Conservation (phyloP, 23 tunicate genomes). For the Halocynthia roretzi region DNA sequence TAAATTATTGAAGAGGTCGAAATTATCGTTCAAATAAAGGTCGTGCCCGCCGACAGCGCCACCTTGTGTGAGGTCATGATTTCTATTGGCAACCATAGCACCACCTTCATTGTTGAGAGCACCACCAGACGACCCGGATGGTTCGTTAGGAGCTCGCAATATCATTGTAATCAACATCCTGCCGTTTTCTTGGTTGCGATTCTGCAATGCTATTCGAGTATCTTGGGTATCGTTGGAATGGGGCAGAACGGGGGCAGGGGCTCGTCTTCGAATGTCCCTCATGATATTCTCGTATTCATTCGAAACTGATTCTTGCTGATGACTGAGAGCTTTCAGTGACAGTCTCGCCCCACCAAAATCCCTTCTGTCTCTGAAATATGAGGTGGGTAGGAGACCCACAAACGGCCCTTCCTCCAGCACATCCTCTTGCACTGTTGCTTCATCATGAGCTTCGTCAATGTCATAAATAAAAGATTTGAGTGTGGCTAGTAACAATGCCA, state of each 20-base stretch:
- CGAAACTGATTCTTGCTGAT: neutral
- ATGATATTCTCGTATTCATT: constrained; percentile 17
- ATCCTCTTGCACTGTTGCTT: neutral
- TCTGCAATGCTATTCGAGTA: neutral
- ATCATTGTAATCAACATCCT: constrained; percentile 10
- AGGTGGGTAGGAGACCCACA: neutral
- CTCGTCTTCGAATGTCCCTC: constrained; percentile 8
- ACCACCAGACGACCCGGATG: neutral
- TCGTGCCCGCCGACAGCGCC: constrained; percentile 22
- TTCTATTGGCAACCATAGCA: constrained; percentile 2
- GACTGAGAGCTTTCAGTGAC: neutral
- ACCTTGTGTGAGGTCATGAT: neutral
- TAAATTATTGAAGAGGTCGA: constrained; percentile 13
- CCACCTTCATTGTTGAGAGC: neutral
- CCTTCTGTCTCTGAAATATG: neutral
- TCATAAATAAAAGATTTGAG: too few relatives aligned
- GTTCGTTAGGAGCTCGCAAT: constrained; percentile 3
- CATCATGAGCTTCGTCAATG: neutral
- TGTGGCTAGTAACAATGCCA: too few relatives aligned
- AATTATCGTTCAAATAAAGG: neutral
- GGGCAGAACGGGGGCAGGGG: neutral
- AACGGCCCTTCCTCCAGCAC: constrained; percentile 4
- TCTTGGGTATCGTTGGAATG: neutral
- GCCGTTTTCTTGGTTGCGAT: neutral
- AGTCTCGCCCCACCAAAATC: neutral